Evolutionary conservation across 2,113 vertebrate genomes (phyloP).

Genomic region (Theropithecus gelada): DNA sequence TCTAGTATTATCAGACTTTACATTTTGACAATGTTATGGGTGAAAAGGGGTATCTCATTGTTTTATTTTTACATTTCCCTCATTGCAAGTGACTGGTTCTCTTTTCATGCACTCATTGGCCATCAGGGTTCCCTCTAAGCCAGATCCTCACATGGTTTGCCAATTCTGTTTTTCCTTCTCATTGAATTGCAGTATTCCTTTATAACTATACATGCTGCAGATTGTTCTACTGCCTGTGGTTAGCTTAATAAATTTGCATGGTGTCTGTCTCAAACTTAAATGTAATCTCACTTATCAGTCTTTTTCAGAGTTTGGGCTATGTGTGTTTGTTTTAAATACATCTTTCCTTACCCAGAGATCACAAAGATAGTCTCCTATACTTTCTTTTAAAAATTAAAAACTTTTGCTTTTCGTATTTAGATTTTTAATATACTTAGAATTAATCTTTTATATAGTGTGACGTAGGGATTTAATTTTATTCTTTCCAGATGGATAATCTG

Average conservation of each 20-base stretch:
- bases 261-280: not conserved
- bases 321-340: not conserved
- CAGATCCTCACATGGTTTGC: not conserved
- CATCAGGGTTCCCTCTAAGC: not conserved
- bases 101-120: not conserved
- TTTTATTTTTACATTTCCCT: not conserved
- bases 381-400: conserved; percentile 22
- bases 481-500: not conserved
- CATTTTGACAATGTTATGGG: not conserved
- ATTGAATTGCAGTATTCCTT: not conserved
- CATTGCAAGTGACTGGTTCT: not conserved
- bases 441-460: not conserved
- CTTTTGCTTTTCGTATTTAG: not conserved
- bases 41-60: not conserved
- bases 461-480: not conserved
- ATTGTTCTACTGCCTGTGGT: not conserved
- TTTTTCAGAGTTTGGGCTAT: not conserved
- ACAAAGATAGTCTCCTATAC: not conserved
- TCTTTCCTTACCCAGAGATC: not conserved
- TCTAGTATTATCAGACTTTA: not conserved
- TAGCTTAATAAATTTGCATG: not conserved
- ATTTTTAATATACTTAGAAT: not conserved
- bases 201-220: not conserved
- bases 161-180: not conserved
- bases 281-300: not conserved